Evolutionary conservation across 1,140 invertebrate genomes (phyloP).

Genomic region (Polypedilum pembai): DNA sequence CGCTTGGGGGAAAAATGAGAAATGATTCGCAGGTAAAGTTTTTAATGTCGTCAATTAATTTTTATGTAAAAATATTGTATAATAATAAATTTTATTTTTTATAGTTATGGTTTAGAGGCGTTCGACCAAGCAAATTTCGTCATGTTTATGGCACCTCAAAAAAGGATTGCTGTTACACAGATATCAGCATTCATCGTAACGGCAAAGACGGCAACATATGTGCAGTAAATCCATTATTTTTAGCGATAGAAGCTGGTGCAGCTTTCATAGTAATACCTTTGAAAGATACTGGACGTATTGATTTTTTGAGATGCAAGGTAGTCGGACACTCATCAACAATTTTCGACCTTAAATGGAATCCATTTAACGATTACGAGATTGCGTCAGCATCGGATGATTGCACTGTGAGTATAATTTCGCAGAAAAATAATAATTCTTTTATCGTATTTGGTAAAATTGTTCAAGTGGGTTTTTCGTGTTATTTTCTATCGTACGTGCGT

Average conservation of each 20-base stretch:
- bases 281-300: slow-evolving; percentile 69
- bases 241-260: slow-evolving; percentile 89
- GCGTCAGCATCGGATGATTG: slow-evolving; percentile 91
- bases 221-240: slow-evolving; percentile 89
- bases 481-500: too few relatives aligned
- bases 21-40: slow-evolving; percentile 6
- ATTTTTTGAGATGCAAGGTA: slow-evolving; percentile 69
- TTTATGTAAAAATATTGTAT: slow-evolving; percentile 28
- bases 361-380: slow-evolving; percentile 92
- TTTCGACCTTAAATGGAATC: slow-evolving; percentile 83
- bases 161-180: slow-evolving; percentile 84
- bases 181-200: slow-evolving; percentile 86
- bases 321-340: slow-evolving; percentile 76
- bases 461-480: too few relatives aligned
- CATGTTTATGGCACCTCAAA: slow-evolving; percentile 88
- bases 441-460: too few relatives aligned
- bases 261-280: slow-evolving; percentile 87
- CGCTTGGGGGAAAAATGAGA: not conserved
- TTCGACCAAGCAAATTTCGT: slow-evolving; percentile 82
- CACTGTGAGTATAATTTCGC: slow-evolving; percentile 54
- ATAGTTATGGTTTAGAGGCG: slow-evolving; percentile 74
- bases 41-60: not conserved
- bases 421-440: too few relatives aligned
- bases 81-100: slow-evolving; percentile 33
- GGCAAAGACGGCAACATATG: slow-evolving; percentile 89